Evolutionary conservation across 2,113 vertebrate genomes (phyloP), one percentile per base, ranked within the genome.

Genomic region (Tichodroma muraria): DNA sequence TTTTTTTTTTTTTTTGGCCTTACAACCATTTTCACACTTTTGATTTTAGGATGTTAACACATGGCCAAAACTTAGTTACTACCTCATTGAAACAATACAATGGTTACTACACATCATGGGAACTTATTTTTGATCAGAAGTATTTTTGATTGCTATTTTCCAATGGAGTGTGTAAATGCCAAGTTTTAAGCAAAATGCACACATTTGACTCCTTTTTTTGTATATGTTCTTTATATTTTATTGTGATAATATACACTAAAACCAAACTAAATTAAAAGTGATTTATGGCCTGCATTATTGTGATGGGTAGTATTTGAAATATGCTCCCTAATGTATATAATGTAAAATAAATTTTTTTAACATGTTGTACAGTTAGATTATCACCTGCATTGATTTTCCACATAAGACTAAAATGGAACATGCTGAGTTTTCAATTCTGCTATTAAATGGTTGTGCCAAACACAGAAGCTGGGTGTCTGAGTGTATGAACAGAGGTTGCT

Each of bases 311-410:
- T 98, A 92, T 98, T 98, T 98, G 97, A 97, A 97, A 97, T 97
- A 97, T 97, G 97, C 97, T 97, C 85, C 92, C 96, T 93, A 95
- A 90, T 98, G 98, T 98, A 98, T 90, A 98, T 98, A 98, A 84
- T 98, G 98, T 98, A 98, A 98, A 98, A 98, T 98, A 98, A 98
- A 98, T 85, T 96, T 98, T 98, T 98, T 97, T 97, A 98, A 98
- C 97, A 97, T 95, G 80, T 94, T 97, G 97, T 97, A 97, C 79
- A 96, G 94, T 91, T 97, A 97, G 94, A 93, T 97, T 94, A 88
- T 95, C 91, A 92, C 76, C 75, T 89, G 92, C 69, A 80, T 96
- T 97, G 70, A 85, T 97, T 93, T 96, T 97, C 77, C 94, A 91
- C 83, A 0, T 72, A 56, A 77, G 65, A 80, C 89, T 88, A 57